Percentiles rank a stretch among this genome's conserved stretches.
phyloP scores from a whole-genome alignment of 2,888 invertebrate genomes.

The Electrophaes corylata region DNA sequence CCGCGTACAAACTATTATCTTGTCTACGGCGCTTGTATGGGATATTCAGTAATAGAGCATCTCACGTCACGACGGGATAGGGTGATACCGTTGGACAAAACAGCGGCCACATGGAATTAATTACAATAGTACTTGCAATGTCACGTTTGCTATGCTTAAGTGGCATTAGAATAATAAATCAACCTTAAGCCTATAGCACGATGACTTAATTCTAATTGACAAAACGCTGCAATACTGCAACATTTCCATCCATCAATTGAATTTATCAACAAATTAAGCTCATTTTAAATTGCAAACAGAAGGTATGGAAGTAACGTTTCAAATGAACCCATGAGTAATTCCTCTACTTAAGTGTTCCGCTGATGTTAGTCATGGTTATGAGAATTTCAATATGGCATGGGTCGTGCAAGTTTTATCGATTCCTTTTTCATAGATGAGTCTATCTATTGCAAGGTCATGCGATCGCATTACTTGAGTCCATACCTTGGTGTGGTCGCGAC shows the following conservation, averaged over 20 bases:
- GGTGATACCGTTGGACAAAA: conserved; percentile 16
- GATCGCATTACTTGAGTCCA: background rate
- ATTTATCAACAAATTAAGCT: background rate
- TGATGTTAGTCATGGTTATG: conserved; percentile 24
- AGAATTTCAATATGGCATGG: conserved; percentile 14
- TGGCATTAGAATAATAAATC: background rate
- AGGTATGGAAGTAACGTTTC: conserved; percentile 14
- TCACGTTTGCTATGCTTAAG: background rate
- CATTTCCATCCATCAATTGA: background rate
- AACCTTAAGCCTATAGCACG: background rate
- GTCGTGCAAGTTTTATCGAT: background rate
- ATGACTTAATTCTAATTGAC: background rate
- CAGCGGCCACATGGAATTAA: background rate
- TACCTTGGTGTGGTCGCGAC: background rate
- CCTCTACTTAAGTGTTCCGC: conserved; percentile 8
- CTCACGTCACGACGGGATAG: conserved; percentile 12
- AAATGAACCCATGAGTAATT: conserved; percentile 27
- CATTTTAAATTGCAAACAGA: background rate
- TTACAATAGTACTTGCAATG: conserved; percentile 1
- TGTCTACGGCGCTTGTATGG: background rate
- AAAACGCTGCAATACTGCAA: background rate
- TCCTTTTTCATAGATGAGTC: background rate
- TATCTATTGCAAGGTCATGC: background rate
- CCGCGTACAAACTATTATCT: conserved; percentile 12
- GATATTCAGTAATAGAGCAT: conserved; percentile 7